Evolutionary conservation across 2,888 invertebrate species (phyloP).

Genomic region (Latrodectus hesperus): DNA sequence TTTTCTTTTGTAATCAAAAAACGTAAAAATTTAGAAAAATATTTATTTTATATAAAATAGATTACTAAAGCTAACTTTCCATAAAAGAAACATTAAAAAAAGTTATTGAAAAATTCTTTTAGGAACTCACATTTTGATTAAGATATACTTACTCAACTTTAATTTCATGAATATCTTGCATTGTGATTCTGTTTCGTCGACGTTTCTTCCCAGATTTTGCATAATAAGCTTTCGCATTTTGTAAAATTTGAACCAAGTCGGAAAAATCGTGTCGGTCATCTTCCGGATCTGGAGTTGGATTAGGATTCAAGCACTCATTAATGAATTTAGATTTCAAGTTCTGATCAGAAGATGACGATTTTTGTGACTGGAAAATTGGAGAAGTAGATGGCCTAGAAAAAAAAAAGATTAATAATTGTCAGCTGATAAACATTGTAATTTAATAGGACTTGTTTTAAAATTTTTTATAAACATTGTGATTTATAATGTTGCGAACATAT

Average conservation of each 20-base stretch:
- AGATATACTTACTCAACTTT: conserved; percentile 8
- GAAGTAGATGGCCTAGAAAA: conserved; percentile 6
- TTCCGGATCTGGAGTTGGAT: neutral
- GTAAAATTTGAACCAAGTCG: conserved; percentile 26
- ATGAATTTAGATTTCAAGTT: neutral
- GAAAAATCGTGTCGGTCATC: conserved; percentile 24
- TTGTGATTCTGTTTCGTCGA: conserved; percentile 20
- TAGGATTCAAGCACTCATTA: conserved; percentile 17
- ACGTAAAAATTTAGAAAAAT: no score
- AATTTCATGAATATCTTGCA: conserved; percentile 45
- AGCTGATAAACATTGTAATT: no score
- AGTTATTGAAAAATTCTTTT: no score
- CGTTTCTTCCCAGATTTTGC: neutral
- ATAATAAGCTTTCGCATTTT: neutral
- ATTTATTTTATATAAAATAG: neutral
- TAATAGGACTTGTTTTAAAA: no score
- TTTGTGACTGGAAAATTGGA: neutral
- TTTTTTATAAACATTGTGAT: no score
- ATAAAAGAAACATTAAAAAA: no score
- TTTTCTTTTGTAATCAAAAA: neutral
- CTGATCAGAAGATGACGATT: neutral
- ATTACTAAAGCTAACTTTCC: no score
- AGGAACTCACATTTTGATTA: neutral
- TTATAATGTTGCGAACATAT: neutral
- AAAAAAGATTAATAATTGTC: neutral